Conservation (phyloP, 2,797 vertebrate genomes). For the Phoebastria nigripes region DNA sequence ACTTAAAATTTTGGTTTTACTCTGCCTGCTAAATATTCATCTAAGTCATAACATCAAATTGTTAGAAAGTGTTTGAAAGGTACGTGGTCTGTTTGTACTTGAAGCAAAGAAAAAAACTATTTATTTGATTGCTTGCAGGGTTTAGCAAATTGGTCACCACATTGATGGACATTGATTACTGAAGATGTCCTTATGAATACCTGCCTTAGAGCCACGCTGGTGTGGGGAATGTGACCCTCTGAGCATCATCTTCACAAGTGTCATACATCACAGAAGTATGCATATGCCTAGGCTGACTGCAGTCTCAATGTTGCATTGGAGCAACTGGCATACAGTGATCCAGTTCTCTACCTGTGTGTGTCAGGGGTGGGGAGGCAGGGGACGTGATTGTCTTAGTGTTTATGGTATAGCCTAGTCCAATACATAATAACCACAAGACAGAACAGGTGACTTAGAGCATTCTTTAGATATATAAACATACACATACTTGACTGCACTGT, state of each 20-base stretch:
- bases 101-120: not conserved
- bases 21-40: not conserved
- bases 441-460: not conserved
- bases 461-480: not conserved
- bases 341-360: not conserved
- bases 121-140: not conserved
- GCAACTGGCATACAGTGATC: not conserved
- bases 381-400: not conserved
- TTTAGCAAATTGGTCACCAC: not conserved
- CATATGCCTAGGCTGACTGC: not conserved
- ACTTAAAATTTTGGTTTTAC: not conserved
- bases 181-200: not conserved
- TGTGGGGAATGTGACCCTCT: not conserved
- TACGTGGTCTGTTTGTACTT: not conserved
- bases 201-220: not conserved
- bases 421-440: not conserved
- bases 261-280: not conserved
- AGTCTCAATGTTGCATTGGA: not conserved
- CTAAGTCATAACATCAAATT: not conserved
- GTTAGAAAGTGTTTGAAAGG: not conserved
- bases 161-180: not conserved
- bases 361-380: not conserved
- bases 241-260: not conserved
- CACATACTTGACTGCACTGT: not conserved
- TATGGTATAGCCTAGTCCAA: not conserved